These are phyloP conservation scores for Dilophus febrilis DNA, from an alignment of 2,888 invertebrate species.

Conservation along the genomic window DNA sequence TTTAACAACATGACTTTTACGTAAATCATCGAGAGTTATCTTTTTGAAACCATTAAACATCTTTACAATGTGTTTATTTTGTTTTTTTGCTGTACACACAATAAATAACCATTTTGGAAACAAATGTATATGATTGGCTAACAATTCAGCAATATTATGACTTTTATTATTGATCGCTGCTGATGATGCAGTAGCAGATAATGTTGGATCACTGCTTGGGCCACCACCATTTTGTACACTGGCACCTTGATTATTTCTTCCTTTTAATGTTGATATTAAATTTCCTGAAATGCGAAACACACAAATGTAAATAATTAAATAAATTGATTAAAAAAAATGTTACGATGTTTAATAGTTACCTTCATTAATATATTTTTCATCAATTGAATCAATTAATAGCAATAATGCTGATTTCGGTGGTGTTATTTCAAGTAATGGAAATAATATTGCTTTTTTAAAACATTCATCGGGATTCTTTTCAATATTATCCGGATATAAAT, in stretches of 20 bases:
- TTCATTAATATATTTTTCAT: constrained; percentile 52
- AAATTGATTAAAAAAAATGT: too few species aligned
- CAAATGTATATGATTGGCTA: constrained; percentile 77
- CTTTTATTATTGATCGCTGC: too few species aligned
- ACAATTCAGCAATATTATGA: constrained; percentile 60
- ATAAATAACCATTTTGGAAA: constrained; percentile 87
- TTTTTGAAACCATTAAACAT: constrained; percentile 83
- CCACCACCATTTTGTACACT: too few species aligned
- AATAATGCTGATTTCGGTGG: constrained; percentile 74
- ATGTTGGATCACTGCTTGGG: too few species aligned
- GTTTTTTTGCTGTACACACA: constrained; percentile 73
- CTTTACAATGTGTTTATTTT: constrained; percentile 64
- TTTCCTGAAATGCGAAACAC: too few species aligned
- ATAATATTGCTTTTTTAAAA: constrained; percentile 71
- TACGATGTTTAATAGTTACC: too few species aligned
- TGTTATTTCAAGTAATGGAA: constrained; percentile 71
- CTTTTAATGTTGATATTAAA: constrained; percentile 36
- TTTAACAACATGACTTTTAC: constrained; percentile 76
- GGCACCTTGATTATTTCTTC: constrained; percentile 16
- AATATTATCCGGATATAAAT: constrained; percentile 60
- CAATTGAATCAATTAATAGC: constrained; percentile 81
- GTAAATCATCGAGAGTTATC: constrained; percentile 77
- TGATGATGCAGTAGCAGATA: too few species aligned
- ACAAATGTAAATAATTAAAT: too few species aligned
- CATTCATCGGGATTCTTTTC: constrained; percentile 84